phyloP scores from a whole-genome alignment of 2,113 vertebrate species.

The Zingel zingel region DNA sequence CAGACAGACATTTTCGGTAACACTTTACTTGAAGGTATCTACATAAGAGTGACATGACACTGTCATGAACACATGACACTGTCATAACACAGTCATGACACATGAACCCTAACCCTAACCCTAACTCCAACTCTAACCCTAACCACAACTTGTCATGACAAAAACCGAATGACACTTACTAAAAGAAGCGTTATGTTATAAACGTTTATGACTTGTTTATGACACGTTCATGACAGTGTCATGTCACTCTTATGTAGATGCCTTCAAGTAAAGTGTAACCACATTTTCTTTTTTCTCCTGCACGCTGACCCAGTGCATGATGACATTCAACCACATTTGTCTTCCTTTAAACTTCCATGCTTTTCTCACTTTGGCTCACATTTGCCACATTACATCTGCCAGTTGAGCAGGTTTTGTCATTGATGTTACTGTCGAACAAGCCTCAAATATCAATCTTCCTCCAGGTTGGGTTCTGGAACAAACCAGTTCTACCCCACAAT shows the following conservation, averaged over 20 bases:
- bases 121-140: too few relatives aligned
- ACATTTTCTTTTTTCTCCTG: conserved; percentile 15
- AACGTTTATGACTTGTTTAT: too few relatives aligned
- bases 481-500: conserved; percentile 9
- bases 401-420: conserved; percentile 48
- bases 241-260: too few relatives aligned
- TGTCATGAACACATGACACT: too few relatives aligned
- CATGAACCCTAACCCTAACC: too few relatives aligned
- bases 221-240: too few relatives aligned
- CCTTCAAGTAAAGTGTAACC: not conserved
- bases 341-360: conserved; percentile 32
- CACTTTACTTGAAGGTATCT: too few relatives aligned
- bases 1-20: not conserved
- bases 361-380: conserved; percentile 14
- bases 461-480: conserved; percentile 14
- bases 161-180: too few relatives aligned
- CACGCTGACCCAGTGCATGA: conserved; percentile 10
- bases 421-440: conserved; percentile 13
- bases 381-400: conserved; percentile 38
- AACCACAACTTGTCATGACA: too few relatives aligned
- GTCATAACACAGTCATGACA: too few relatives aligned
- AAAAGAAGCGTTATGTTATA: too few relatives aligned
- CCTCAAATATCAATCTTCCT: conserved; percentile 36
- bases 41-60: too few relatives aligned
- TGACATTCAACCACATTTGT: conserved; percentile 35